Conservation (phyloP, 1,140 invertebrate species). For the Drosophila erecta region DNA sequence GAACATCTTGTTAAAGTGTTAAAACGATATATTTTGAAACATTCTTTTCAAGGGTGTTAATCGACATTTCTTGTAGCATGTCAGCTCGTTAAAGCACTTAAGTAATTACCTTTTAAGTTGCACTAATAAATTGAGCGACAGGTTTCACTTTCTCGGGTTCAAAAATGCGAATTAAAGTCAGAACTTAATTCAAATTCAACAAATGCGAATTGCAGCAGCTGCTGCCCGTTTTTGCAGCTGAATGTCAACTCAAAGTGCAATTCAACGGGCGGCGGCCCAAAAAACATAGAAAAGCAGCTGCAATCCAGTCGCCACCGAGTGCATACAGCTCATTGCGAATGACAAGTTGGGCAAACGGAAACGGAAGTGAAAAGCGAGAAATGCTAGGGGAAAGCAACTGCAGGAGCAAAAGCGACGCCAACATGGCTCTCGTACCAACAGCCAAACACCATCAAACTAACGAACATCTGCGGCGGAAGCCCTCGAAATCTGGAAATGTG, state of each 20-base stretch:
- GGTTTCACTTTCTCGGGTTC: background rate
- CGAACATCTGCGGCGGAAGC: conserved; percentile 62
- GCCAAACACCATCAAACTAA: conserved; percentile 52
- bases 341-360: conserved; percentile 73
- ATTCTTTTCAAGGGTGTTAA: too few relatives aligned
- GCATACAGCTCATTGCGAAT: conserved; percentile 52
- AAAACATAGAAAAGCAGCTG: conserved; percentile 13
- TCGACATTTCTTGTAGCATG: too few relatives aligned
- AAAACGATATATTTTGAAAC: too few relatives aligned
- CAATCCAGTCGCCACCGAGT: conserved; percentile 10
- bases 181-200: conserved; percentile 26
- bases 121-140: background rate
- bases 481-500: conserved; percentile 39
- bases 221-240: conserved; percentile 18
- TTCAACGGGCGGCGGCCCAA: conserved; percentile 35
- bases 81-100: background rate
- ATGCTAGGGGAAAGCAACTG: background rate
- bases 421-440: conserved; percentile 64
- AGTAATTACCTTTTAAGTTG: background rate
- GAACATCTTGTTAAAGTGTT: too few relatives aligned
- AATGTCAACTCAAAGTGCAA: conserved; percentile 57
- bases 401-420: conserved; percentile 30
- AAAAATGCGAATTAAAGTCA: background rate
- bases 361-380: conserved; percentile 20
- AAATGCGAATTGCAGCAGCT: conserved; percentile 47